Evolutionary conservation across 2,888 invertebrate genomes (phyloP).

Genomic region (Drosophila pullipes): DNA sequence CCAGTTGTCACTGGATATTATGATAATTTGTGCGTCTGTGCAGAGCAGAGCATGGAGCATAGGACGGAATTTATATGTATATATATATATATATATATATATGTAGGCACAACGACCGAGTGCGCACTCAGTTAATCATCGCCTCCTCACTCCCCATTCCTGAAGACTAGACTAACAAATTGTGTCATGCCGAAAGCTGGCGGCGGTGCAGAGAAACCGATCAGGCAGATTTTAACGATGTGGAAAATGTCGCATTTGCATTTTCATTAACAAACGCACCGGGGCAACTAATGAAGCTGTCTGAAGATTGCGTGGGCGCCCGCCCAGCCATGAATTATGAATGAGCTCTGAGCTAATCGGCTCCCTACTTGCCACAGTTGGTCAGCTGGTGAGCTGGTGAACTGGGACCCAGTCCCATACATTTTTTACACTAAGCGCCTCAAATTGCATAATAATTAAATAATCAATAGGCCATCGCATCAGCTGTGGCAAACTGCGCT

Average conservation of each 20-base stretch:
- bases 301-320: constrained; percentile 31
- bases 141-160: constrained; percentile 3
- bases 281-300: constrained; percentile 58
- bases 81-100: not conserved
- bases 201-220: constrained; percentile 28
- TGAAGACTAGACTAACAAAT: not conserved
- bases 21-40: constrained; percentile 23
- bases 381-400: not conserved
- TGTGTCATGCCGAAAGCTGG: constrained; percentile 16
- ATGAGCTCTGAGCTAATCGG: constrained; percentile 33
- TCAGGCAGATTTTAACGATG: constrained; percentile 41
- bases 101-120: not conserved
- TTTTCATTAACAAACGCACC: constrained; percentile 29
- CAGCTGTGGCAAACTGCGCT: not conserved
- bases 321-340: constrained; percentile 32
- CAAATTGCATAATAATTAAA: constrained; percentile 41
- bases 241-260: constrained; percentile 65
- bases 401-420: constrained; percentile 5
- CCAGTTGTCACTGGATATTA: constrained; percentile 22
- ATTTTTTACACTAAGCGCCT: constrained; percentile 9
- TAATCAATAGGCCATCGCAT: constrained; percentile 4
- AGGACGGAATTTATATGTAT: not conserved
- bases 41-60: not conserved
- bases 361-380: not conserved
- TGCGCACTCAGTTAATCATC: constrained; percentile 21